Percentiles rank a stretch among this genome's conserved stretches.
phyloP scores from a whole-genome alignment of 2,113 vertebrate genomes.

The Varanus salvator region DNA sequence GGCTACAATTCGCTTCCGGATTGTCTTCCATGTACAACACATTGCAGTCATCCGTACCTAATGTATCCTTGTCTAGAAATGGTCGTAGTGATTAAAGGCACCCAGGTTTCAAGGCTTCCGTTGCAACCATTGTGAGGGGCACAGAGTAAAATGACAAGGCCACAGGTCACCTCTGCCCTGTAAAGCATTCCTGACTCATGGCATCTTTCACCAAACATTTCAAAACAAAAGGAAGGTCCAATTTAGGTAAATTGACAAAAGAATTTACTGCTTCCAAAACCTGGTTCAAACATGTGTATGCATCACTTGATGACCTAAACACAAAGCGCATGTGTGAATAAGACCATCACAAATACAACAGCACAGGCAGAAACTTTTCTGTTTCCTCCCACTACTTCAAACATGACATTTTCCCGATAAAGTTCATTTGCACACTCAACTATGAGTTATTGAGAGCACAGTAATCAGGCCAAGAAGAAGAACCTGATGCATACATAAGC shows the following conservation, averaged over 20 bases:
- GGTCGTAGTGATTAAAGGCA: no score
- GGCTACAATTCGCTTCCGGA: no score
- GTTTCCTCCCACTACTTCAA: not conserved
- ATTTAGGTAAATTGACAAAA: not conserved
- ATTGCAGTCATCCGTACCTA: no score
- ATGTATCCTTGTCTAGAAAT: no score
- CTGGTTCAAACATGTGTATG: not conserved
- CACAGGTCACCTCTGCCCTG: not conserved
- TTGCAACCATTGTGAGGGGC: no score
- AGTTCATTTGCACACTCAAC: not conserved
- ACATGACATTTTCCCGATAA: not conserved
- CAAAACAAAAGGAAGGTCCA: not conserved
- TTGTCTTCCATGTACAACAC: no score
- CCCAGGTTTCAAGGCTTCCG: not conserved
- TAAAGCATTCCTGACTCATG: not conserved
- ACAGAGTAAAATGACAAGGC: not conserved
- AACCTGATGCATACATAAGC: not conserved
- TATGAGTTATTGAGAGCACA: no score
- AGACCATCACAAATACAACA: not conserved
- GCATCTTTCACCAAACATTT: not conserved
- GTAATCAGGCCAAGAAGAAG: not conserved
- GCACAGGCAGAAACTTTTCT: not conserved
- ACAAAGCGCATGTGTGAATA: not conserved
- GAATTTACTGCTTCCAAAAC: not conserved
- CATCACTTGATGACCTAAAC: not conserved